Percentiles rank a stretch among this genome's conserved stretches.
phyloP scores from a whole-genome alignment of 2,113 vertebrate species.

The Pavo muticus region DNA sequence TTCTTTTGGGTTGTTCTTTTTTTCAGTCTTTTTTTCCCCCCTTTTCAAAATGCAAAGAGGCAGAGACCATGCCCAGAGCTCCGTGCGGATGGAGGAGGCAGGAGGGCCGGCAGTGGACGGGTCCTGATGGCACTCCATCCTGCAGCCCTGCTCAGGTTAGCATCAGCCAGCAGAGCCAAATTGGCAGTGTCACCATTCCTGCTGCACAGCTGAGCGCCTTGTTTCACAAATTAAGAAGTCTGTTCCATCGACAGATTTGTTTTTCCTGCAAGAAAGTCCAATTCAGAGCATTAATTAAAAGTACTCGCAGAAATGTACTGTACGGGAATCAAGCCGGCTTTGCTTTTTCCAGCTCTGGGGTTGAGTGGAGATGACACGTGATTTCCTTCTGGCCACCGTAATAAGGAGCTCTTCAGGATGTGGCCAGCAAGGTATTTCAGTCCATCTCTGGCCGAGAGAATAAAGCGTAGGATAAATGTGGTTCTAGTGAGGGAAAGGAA shows the following conservation, averaged over 20 bases:
- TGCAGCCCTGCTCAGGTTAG: neutral
- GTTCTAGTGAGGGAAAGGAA: neutral
- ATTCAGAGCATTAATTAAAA: constrained; percentile 28
- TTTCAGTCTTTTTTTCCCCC: neutral
- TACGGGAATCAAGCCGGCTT: neutral
- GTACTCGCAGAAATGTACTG: neutral
- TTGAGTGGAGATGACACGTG: neutral
- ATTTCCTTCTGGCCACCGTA: neutral
- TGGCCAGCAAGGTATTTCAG: neutral
- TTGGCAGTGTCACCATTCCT: neutral
- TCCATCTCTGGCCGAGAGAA: neutral
- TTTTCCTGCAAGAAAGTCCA: constrained; percentile 40
- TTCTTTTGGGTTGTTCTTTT: constrained; percentile 11
- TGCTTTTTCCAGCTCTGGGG: neutral
- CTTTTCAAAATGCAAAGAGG: neutral
- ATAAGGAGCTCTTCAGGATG: constrained; percentile 3
- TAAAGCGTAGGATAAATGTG: neutral
- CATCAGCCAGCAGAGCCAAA: neutral
- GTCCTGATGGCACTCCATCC: neutral
- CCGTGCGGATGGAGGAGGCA: neutral
- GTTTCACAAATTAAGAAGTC: constrained; percentile 17
- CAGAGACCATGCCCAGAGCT: neutral
- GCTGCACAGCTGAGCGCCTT: constrained; percentile 15
- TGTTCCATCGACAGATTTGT: constrained; percentile 11
- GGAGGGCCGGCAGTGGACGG: neutral